Evolutionary conservation across 2,888 invertebrate genomes (phyloP).

Genomic region (Limenitis camilla): DNA sequence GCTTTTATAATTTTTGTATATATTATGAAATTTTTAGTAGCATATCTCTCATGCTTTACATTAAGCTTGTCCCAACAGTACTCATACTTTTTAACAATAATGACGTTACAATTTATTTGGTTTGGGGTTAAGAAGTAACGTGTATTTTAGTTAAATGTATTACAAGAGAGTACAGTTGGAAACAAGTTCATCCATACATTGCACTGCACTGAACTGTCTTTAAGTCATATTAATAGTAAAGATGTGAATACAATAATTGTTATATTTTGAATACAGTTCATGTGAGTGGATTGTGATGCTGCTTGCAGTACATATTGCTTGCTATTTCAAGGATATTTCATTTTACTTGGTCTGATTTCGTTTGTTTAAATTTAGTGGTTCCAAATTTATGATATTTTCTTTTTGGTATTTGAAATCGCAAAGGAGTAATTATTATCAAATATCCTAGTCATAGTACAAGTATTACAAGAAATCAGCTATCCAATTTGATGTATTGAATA

Average conservation of each 20-base stretch:
- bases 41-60: no score
- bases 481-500: slow-evolving; percentile 47
- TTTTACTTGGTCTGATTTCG: neutral
- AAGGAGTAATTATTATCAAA: slow-evolving; percentile 4
- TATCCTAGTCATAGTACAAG: neutral
- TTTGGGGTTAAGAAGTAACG: no score
- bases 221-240: neutral
- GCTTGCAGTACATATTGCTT: slow-evolving; percentile 5
- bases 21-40: no score
- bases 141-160: no score
- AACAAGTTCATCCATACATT: no score
- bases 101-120: no score
- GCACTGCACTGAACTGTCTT: neutral
- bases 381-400: slow-evolving; percentile 1
- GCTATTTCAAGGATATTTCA: neutral
- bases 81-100: no score
- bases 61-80: no score
- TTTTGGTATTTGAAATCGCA: slow-evolving; percentile 16
- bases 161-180: no score
- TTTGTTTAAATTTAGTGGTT: neutral
- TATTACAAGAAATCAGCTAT: slow-evolving; percentile 48
- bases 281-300: slow-evolving; percentile 8
- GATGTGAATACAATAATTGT: neutral
- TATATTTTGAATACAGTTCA: neutral
- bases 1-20: no score